A percentile compares a stretch with the other conserved stretches of the same genome.
Conservation (phyloP, 2,113 vertebrate genomes). For the Stegostoma tigrinum region DNA sequence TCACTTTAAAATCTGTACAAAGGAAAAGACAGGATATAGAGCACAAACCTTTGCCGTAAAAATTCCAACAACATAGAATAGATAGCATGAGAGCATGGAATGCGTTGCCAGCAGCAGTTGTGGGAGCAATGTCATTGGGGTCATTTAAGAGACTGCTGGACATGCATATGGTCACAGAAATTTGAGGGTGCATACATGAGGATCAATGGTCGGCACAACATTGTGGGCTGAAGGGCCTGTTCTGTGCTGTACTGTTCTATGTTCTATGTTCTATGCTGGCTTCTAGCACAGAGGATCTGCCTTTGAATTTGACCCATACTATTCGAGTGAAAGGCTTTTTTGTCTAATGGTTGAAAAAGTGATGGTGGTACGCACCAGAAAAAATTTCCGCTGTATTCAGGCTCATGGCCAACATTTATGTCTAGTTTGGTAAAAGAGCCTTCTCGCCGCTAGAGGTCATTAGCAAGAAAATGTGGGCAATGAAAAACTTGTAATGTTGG, state of each 20-base stretch:
- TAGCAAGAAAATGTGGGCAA: background rate
- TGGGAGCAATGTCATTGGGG: too few relatives aligned
- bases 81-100: too few relatives aligned
- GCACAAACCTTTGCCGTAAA: background rate
- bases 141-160: too few relatives aligned
- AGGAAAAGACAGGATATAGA: background rate
- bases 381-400: background rate
- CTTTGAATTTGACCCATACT: background rate
- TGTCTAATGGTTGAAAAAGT: background rate
- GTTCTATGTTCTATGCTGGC: too few relatives aligned
- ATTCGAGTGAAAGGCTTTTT: background rate
- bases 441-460: background rate
- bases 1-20: background rate
- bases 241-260: too few relatives aligned
- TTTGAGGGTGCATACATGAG: too few relatives aligned
- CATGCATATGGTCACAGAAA: too few relatives aligned
- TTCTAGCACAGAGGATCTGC: background rate
- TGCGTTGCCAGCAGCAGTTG: too few relatives aligned
- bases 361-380: background rate
- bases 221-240: too few relatives aligned
- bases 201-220: too few relatives aligned
- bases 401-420: background rate
- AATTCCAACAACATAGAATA: background rate
- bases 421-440: background rate
- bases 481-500: background rate